Base-by-base conservation (phyloP, 2,888 invertebrate species). In the Coelinius sp. region DNA sequence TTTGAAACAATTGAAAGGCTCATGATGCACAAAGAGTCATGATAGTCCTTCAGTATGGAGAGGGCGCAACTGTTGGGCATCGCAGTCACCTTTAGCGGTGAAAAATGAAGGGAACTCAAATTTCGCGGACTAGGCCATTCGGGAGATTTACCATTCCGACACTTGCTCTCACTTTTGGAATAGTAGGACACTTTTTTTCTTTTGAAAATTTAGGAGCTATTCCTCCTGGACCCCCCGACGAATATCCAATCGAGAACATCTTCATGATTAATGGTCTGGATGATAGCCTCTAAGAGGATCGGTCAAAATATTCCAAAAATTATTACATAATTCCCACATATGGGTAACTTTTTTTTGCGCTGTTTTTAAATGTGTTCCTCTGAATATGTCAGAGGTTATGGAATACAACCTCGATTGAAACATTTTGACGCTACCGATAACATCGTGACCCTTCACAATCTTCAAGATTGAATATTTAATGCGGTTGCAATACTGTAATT, bases 21-120 rank as follows among this genome's bases (percentile, higher is more conserved):
- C 38, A 20, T 63, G 25, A 62, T 56, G 20, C 4, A 10, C 10
- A 27, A 44, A 4, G 17, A 41, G 49, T 38, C 31, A 4, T 22
- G 35, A 5, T 17, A 64, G 52, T 35, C 24, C 27, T 38, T 38
- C 41, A 25, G 20, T 56, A n/a, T n/a, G 2, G 17, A 22, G 62
- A 35, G 52, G 52, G 52, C 52, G 70, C 46, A 62, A 49, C 35
- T 70, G 70, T 62, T 49, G 17, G 49, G 20, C 49, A 35, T 64
- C 20, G 24, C 41, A 63, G 46, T n/a, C 46, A 20, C 14, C 46
- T 49, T 41, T 41, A 12, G 1, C n/a, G n/a, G n/a, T n/a, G n/a
- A n/a, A n/a, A n/a, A n/a, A n/a, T n/a, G n/a, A n/a, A n/a, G n/a
- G n/a, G n/a, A 5, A n/a, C 41, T 2, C n/a, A 12, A 41, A 41